Conservation (phyloP, 2,113 vertebrate species). For the Neodontobutis hainanensis region DNA sequence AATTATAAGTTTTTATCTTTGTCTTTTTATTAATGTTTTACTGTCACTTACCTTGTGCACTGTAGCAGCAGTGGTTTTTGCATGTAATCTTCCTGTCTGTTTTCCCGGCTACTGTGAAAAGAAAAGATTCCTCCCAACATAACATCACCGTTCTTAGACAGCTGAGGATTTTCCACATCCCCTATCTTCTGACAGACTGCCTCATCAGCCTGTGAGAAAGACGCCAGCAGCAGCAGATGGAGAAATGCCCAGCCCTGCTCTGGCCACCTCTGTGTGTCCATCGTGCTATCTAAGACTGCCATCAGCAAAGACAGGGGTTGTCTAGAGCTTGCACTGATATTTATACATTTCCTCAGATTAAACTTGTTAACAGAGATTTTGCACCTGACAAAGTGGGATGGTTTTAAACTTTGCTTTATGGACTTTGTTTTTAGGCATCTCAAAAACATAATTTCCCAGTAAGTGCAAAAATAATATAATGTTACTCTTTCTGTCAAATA, state of each 20-base stretch:
- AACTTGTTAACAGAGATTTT: not conserved
- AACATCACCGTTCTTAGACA: constrained; percentile 69
- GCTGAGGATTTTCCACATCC: constrained; percentile 39
- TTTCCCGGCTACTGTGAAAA: constrained; percentile 69
- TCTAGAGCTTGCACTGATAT: constrained; percentile 49
- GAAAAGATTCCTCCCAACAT: constrained; percentile 72
- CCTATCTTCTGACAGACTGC: constrained; percentile 54
- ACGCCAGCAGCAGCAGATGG: constrained; percentile 48
- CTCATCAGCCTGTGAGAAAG: constrained; percentile 44
- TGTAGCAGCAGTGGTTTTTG: constrained; percentile 57
- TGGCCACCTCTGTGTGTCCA: constrained; percentile 30
- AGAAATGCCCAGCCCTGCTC: constrained; percentile 53
- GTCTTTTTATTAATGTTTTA: not conserved
- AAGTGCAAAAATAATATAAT: too few species aligned
- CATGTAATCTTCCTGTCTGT: constrained; percentile 42
- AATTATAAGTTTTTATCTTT: too few species aligned
- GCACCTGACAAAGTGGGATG: not conserved
- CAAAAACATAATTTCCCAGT: too few species aligned
- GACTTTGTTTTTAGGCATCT: too few species aligned
- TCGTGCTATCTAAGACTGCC: constrained; percentile 29
- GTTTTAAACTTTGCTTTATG: constrained; percentile 53
- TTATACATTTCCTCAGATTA: not conserved
- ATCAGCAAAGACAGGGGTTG: constrained; percentile 46
- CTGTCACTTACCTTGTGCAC: constrained; percentile 45
- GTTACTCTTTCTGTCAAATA: too few species aligned